These are phyloP conservation scores for Dendronephthya gigantea DNA, from an alignment of 64 coral and sea anemone species.

Conservation along the genomic window DNA sequence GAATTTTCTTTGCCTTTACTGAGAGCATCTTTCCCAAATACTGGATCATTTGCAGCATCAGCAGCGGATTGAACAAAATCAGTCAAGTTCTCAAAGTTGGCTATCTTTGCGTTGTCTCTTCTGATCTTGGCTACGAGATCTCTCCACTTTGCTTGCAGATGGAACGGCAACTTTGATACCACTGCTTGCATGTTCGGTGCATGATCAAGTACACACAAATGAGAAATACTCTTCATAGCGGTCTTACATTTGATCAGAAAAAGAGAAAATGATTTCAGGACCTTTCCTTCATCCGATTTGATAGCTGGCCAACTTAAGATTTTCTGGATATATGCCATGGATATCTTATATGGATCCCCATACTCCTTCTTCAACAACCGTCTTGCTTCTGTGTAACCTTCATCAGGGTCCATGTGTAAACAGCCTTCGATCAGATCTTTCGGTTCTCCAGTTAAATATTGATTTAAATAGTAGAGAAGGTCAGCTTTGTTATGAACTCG, in stretches of 20 bases:
- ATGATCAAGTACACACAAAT: slow-evolving; percentile 28
- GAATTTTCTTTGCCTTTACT: slow-evolving; percentile 21
- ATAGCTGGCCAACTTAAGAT: not conserved
- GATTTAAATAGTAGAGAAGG: slow-evolving; percentile 4
- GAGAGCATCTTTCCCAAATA: slow-evolving; percentile 42
- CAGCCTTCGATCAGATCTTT: not conserved
- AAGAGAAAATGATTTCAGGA: not conserved
- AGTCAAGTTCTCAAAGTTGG: slow-evolving; percentile 16
- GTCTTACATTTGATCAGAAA: slow-evolving; percentile 32
- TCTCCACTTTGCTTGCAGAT: slow-evolving; percentile 35
- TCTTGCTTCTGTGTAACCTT: slow-evolving; percentile 4
- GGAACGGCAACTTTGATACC: slow-evolving; percentile 22
- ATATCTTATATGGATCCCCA: not conserved
- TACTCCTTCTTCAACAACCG: slow-evolving; percentile 7
- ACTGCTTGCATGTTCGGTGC: slow-evolving; percentile 34
- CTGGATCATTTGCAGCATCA: slow-evolving; percentile 41
- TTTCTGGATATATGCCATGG: not conserved
- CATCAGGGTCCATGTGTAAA: not conserved
- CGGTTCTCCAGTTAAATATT: not conserved
- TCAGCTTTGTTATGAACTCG: not conserved
- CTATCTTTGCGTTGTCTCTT: not conserved
- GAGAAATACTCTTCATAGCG: slow-evolving; percentile 36
- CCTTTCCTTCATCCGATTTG: slow-evolving; percentile 3
- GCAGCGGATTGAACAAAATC: slow-evolving; percentile 19
- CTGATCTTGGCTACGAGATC: slow-evolving; percentile 24